Conservation (phyloP, 2,797 vertebrate species). For the Xenopus petersii region DNA sequence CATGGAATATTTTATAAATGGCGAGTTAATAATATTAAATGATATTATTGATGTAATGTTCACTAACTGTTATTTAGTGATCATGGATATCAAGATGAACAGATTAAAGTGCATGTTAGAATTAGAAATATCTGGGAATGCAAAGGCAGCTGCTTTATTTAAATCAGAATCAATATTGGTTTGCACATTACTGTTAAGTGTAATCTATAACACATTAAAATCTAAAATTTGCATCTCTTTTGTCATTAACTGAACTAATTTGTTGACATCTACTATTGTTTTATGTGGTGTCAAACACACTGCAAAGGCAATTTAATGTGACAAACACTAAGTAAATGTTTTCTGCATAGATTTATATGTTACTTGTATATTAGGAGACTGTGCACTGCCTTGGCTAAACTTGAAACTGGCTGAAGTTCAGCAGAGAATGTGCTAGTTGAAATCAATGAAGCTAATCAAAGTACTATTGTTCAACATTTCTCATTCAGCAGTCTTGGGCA, state of each 20-base stretch:
- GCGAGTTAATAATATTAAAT: too few species aligned
- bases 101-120: too few species aligned
- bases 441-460: slow-evolving; percentile 66
- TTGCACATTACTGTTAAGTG: slow-evolving; percentile 47
- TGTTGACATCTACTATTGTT: slow-evolving; percentile 41
- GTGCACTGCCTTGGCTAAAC: slow-evolving; percentile 56
- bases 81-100: too few species aligned
- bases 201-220: slow-evolving; percentile 61
- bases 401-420: slow-evolving; percentile 62
- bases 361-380: slow-evolving; percentile 57
- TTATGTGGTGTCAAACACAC: slow-evolving; percentile 7
- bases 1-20: too few species aligned
- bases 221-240: slow-evolving; percentile 49
- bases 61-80: too few species aligned
- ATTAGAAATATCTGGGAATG: too few species aligned
- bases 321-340: slow-evolving; percentile 39
- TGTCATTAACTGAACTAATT: slow-evolving; percentile 47
- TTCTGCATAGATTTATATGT: slow-evolving; percentile 50
- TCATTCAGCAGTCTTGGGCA: slow-evolving; percentile 58
- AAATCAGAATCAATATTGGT: too few species aligned
- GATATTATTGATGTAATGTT: too few species aligned
- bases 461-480: slow-evolving; percentile 54
- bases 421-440: slow-evolving; percentile 58
- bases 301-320: slow-evolving; percentile 38
- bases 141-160: too few species aligned